phyloP scores from a whole-genome alignment of 2,797 vertebrate species.

The Iguana delicatissima region DNA sequence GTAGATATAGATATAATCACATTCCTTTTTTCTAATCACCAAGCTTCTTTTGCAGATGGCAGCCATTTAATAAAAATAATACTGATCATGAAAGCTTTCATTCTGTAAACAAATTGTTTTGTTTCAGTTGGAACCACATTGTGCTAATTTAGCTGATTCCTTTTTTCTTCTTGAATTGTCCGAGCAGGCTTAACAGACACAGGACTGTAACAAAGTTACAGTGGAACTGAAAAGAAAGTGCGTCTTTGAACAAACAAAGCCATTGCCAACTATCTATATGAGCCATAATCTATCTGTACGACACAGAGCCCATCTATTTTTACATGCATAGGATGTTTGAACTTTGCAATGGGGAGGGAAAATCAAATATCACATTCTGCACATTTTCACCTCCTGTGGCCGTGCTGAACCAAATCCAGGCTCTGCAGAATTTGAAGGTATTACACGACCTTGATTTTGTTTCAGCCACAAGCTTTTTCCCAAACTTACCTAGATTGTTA shows the following conservation, averaged over 20 bases:
- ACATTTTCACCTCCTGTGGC: neutral
- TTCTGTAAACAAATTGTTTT: neutral
- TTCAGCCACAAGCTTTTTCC: neutral
- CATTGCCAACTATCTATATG: neutral
- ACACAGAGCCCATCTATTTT: too few relatives aligned
- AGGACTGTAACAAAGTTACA: neutral
- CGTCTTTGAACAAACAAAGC: constrained; percentile 18
- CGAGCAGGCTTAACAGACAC: neutral
- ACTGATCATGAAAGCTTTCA: neutral
- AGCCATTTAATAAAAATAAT: constrained; percentile 17
- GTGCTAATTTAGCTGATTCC: neutral
- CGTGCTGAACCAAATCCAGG: neutral
- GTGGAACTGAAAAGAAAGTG: too few relatives aligned
- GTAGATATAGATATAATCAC: neutral
- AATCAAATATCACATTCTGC: neutral
- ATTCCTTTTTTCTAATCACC: neutral
- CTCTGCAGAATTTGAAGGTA: neutral
- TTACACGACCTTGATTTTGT: neutral
- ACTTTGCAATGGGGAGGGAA: neutral
- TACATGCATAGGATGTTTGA: neutral
- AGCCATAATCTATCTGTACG: neutral
- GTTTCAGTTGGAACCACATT: neutral
- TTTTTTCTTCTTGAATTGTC: neutral
- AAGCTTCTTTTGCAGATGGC: neutral
- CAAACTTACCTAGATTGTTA: neutral